phyloP scores from a whole-genome alignment of 2,888 invertebrate species.

The Coelopa pilipes region DNA sequence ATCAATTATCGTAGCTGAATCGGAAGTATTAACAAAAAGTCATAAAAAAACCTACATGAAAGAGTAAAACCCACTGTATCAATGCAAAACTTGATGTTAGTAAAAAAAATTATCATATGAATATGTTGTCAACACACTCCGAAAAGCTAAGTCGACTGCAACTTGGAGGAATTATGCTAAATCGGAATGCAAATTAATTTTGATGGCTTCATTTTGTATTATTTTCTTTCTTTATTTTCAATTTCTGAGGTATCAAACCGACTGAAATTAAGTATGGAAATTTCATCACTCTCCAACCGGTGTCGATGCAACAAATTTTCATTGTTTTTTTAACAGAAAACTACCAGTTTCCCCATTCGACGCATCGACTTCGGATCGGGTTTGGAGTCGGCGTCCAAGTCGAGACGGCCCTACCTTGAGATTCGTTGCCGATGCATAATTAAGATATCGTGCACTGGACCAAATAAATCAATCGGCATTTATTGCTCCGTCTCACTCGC shows the following conservation, averaged over 20 bases:
- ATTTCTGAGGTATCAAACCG: background rate
- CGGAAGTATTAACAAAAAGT: background rate
- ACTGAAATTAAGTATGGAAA: conserved; percentile 5
- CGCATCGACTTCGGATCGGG: background rate
- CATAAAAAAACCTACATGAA: background rate
- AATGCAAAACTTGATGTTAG: background rate
- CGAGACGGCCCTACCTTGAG: background rate
- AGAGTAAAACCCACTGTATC: background rate
- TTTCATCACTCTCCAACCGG: background rate
- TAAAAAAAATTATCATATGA: conserved; percentile 12
- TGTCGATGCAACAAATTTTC: conserved; percentile 8
- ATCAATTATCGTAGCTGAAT: no score
- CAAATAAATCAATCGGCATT: conserved; percentile 11
- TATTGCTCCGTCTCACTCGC: background rate
- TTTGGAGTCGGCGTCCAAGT: background rate
- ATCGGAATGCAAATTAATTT: conserved; percentile 11
- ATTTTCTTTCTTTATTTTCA: no score
- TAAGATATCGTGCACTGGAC: conserved; percentile 19
- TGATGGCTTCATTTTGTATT: conserved; percentile 1
- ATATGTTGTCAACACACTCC: background rate
- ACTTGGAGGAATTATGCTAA: background rate
- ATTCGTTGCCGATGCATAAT: conserved; percentile 22
- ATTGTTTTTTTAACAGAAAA: background rate
- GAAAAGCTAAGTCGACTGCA: background rate
- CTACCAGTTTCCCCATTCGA: background rate